Evolutionary conservation across 2,113 vertebrate genomes (phyloP).

Genomic region (Irena cyanogastra): DNA sequence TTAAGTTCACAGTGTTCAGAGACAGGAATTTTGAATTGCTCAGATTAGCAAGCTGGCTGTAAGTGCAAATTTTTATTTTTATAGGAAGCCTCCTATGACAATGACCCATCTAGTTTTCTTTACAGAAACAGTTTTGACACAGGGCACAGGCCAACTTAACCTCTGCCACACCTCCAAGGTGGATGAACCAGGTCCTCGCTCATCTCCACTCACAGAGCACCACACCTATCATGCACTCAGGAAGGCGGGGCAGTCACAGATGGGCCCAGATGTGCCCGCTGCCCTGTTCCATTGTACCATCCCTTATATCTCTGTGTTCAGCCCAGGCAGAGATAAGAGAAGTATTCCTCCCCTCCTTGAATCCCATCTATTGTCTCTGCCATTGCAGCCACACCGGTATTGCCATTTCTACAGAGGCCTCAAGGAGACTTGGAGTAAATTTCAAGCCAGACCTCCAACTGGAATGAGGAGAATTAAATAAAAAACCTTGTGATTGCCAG

Average conservation of each 20-base stretch:
- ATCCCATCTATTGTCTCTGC: neutral
- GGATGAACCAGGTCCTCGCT: neutral
- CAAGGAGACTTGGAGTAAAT: neutral
- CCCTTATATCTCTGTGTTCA: no score
- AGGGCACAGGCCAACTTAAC: neutral
- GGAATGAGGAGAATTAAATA: neutral
- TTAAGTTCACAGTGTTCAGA: neutral
- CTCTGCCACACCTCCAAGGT: neutral
- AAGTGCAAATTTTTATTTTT: neutral
- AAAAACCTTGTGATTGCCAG: neutral
- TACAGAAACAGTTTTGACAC: neutral
- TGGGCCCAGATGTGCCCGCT: neutral
- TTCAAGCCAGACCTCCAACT: neutral
- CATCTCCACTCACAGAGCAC: accelerated
- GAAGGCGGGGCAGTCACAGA: neutral
- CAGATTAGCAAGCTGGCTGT: neutral
- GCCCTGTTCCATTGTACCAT: no score
- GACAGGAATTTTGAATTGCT: neutral
- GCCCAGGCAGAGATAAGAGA: neutral
- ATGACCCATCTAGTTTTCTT: neutral
- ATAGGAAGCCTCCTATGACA: neutral
- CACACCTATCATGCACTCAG: neutral
- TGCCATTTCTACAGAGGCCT: neutral
- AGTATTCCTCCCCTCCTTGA: neutral
- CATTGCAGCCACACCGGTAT: neutral